phyloP scores from a whole-genome alignment of 2,113 vertebrate genomes.

The Budorcas taxicolor region DNA sequence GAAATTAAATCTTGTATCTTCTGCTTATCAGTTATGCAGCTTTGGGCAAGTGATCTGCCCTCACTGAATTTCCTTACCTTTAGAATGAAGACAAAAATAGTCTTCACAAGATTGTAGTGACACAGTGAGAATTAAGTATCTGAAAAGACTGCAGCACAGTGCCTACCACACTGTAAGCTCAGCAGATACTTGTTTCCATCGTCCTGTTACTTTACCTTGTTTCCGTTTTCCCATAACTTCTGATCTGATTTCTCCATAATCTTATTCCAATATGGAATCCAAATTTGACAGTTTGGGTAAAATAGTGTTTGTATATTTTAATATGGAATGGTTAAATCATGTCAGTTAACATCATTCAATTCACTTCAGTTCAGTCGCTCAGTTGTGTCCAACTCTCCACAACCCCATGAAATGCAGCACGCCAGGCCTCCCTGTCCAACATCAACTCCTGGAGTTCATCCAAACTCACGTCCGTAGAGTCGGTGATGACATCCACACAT shows the following conservation, averaged over 20 bases:
- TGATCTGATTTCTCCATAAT: not conserved
- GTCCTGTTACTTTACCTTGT: not conserved
- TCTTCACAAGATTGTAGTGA: not conserved
- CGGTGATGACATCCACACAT: not conserved
- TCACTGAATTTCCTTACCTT: not conserved
- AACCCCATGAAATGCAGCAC: not conserved
- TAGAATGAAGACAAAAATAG: not conserved
- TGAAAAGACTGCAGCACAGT: not conserved
- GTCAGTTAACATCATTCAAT: not conserved
- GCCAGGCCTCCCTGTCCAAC: not conserved
- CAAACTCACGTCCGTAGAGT: fast-evolving
- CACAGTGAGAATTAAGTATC: not conserved
- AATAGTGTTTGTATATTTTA: not conserved
- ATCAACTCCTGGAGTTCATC: not conserved
- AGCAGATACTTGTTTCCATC: not conserved
- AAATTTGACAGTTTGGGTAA: not conserved
- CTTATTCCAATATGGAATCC: not conserved
- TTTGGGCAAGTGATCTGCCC: not conserved
- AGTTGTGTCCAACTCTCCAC: not conserved
- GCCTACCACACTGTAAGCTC: not conserved
- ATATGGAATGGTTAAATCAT: not conserved
- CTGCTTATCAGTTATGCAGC: not conserved
- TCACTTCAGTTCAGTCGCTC: not conserved
- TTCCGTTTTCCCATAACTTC: not conserved
- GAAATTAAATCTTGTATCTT: not conserved